Base-by-base conservation (phyloP, 2,113 vertebrate genomes). In the Chlamydotis undulata region DNA sequence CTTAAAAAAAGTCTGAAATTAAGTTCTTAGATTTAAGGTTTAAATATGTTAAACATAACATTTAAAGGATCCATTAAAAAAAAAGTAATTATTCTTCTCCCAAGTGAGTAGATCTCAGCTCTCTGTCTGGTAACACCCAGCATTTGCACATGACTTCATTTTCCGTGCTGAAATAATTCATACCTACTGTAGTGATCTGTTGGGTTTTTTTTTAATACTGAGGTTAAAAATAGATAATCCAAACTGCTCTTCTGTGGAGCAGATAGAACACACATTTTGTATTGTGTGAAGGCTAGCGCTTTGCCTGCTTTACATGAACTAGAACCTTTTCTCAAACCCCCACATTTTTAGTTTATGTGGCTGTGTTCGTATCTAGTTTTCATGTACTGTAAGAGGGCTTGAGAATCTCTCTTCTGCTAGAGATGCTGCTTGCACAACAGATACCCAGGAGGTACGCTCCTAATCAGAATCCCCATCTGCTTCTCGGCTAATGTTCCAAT, bases 381-480 rank as follows among this genome's bases (percentile, higher is more conserved):
- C 56, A 28, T 83, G 14, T 81, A 33, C 22, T 50, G 15, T 47
- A 35, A 74, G 33, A 65, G 18, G 43, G 22, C 52, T 86, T 52
- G 47, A 84, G 84, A 91, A 64, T 61, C 65, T 82, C 24, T 95
- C 39, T 81, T 81, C 74, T 79, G 55, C 90, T 84, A 41, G 90
- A 91, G 64, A 83, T 47, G 67, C 63, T 94, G 83, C 70, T 92
- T 90, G 85, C 75, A 83, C 83, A 78, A 16, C 45, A 29, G n/a
- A 94, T 19, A 89, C 87, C 94, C 95, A 83, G 94, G 93, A 97
- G 93, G 87, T 59, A 74, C 61, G 31, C 55, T 50, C 81, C 94
- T 81, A 83, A 88, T 96, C 96, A 93, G 83, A 88, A 59, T 73
- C 75, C 59, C 95, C 96, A 96, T 97, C 96, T 97, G 94, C 60